phyloP scores from a whole-genome alignment of 2,113 vertebrate genomes.

The Mus spicilegus region DNA sequence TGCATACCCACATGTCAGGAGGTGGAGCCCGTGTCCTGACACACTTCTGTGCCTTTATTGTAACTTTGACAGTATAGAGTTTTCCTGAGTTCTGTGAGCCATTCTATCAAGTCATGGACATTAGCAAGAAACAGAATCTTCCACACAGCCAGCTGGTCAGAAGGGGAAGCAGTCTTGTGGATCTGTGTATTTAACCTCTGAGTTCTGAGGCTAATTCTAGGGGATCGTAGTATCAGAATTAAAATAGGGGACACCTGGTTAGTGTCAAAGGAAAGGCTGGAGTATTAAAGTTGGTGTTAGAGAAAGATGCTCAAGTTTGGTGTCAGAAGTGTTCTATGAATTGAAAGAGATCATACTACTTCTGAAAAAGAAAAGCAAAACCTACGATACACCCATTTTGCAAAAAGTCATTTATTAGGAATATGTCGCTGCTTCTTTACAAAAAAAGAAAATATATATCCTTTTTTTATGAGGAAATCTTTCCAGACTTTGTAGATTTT shows the following conservation, averaged over 20 bases:
- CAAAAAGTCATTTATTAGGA: conserved; percentile 23
- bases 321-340: not conserved
- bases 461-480: conserved; percentile 23
- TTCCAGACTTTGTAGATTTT: conserved; percentile 5
- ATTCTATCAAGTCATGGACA: not conserved
- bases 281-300: not conserved
- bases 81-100: not conserved
- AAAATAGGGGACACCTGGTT: not conserved
- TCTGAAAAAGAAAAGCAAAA: not conserved
- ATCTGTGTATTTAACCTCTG: not conserved
- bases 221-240: not conserved
- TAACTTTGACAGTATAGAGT: not conserved
- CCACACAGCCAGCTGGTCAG: not conserved
- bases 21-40: not conserved
- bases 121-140: not conserved
- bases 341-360: not conserved
- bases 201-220: not conserved
- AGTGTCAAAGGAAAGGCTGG: not conserved
- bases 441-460: not conserved
- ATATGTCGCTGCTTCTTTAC: conserved; percentile 1
- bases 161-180: not conserved
- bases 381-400: not conserved
- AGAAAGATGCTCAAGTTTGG: not conserved
- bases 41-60: not conserved
- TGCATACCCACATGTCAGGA: too few relatives aligned